Conservation (phyloP, 2,797 vertebrate genomes). For the Melopsittacus undulatus region DNA sequence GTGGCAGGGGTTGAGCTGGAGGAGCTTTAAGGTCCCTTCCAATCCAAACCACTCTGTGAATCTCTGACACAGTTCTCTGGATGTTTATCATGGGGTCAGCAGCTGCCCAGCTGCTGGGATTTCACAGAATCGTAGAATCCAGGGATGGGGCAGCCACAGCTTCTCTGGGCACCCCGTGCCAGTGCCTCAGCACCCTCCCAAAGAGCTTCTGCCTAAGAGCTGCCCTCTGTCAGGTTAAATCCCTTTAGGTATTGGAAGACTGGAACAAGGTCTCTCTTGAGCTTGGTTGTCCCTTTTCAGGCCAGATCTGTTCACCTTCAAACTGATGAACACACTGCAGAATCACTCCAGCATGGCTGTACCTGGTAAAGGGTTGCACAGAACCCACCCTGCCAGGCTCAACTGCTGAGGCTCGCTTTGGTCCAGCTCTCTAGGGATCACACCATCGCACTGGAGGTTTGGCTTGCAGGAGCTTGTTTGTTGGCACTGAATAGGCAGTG, state of each 20-base stretch:
- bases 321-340: background rate
- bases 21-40: no score
- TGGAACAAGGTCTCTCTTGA: background rate
- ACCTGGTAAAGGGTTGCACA: background rate
- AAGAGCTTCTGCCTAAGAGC: background rate
- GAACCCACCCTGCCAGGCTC: background rate
- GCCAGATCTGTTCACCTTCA: background rate
- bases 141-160: no score
- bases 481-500: background rate
- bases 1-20: no score
- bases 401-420: background rate
- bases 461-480: constrained; percentile 35
- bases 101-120: background rate
- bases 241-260: background rate
- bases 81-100: background rate
- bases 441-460: background rate
- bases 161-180: no score
- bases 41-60: no score
- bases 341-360: background rate
- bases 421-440: background rate
- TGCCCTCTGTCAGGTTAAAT: background rate
- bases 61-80: background rate
- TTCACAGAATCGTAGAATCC: background rate
- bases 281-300: background rate
- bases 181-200: background rate